Percentiles rank a stretch among this genome's conserved stretches.
phyloP scores from a whole-genome alignment of 2,888 invertebrate species.

The Acronicta psi region DNA sequence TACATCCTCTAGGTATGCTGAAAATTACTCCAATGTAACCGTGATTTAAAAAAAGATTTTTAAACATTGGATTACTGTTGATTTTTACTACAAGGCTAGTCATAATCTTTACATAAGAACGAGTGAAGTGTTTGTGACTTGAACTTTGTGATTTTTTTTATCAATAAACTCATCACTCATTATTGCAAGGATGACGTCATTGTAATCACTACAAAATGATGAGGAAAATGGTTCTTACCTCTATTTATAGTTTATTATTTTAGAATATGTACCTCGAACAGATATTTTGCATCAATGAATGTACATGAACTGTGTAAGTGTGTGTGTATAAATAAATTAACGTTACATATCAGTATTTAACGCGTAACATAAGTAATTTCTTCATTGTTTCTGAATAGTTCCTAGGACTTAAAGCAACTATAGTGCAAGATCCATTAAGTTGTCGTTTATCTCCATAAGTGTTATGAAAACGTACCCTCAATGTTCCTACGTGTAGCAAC shows the following conservation, averaged over 20 bases:
- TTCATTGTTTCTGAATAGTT: conserved; percentile 45
- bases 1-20: conserved; percentile 73
- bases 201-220: background rate
- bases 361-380: conserved; percentile 20
- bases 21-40: conserved; percentile 70
- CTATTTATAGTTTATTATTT: conserved; percentile 2
- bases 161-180: conserved; percentile 9
- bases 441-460: conserved; percentile 54
- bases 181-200: conserved; percentile 8
- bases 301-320: conserved; percentile 9
- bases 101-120: background rate
- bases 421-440: conserved; percentile 32
- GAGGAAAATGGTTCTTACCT: background rate
- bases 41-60: too few relatives aligned
- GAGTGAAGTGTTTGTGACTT: background rate
- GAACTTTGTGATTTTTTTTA: conserved; percentile 4
- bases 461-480: conserved; percentile 55
- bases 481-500: conserved; percentile 55
- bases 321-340: conserved; percentile 6
- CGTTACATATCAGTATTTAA: conserved; percentile 8
- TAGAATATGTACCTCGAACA: conserved; percentile 6
- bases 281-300: conserved; percentile 28
- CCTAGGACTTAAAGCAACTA: conserved; percentile 34
- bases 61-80: background rate
- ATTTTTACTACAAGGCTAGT: too few relatives aligned